These are phyloP conservation scores for Gouania willdenowi DNA, from an alignment of 2,797 vertebrate species.

Conservation along the genomic window DNA sequence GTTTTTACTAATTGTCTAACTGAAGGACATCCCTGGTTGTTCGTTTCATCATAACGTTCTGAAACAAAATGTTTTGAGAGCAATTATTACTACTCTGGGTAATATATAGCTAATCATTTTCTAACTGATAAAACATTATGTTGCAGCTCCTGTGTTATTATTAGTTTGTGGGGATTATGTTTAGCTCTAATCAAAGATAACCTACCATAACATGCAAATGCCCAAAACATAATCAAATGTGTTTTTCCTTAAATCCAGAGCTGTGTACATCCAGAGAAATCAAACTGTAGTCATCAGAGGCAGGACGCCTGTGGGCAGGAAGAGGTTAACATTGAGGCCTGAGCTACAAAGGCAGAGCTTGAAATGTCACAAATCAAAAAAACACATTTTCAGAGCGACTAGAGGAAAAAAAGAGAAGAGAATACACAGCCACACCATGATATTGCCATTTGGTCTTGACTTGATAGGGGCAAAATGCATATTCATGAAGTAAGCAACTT, in stretches of 20 bases:
- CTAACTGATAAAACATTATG: too few relatives aligned
- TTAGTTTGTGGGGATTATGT: too few relatives aligned
- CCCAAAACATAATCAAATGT: neutral
- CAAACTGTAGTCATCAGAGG: conserved; percentile 21
- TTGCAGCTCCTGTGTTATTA: too few relatives aligned
- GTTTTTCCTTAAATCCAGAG: conserved; percentile 4
- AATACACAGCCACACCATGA: conserved; percentile 64
- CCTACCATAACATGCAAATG: conserved; percentile 5
- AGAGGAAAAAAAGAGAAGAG: conserved; percentile 52
- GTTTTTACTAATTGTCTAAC: too few relatives aligned
- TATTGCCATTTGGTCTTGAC: conserved; percentile 78
- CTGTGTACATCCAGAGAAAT: conserved; percentile 7
- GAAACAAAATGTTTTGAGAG: too few relatives aligned
- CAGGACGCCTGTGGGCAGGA: conserved; percentile 42
- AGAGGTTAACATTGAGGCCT: conserved; percentile 47
- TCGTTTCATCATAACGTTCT: too few relatives aligned
- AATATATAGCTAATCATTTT: too few relatives aligned
- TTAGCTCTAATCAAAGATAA: neutral
- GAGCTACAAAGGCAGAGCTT: conserved; percentile 63
- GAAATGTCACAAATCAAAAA: conserved; percentile 73
- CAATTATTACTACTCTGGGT: too few relatives aligned
- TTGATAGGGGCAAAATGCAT: conserved; percentile 80
- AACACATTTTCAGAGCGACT: conserved; percentile 73
- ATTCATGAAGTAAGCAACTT: conserved; percentile 86
- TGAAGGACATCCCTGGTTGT: too few relatives aligned